Conservation (phyloP, 2,888 invertebrate species). For the Glaucopsyche alexis region DNA sequence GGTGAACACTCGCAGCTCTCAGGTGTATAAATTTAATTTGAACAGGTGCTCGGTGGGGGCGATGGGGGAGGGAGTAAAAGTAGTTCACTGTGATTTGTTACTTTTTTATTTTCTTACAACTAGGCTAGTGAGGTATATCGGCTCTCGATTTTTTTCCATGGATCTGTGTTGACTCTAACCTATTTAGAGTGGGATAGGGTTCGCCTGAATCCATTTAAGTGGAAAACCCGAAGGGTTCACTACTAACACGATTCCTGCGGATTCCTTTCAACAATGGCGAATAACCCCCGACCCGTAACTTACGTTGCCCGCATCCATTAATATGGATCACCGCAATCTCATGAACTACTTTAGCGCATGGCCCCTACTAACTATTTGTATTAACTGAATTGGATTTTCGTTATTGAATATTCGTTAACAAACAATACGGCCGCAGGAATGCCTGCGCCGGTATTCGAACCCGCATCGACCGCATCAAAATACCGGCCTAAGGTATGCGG, state of each 20-base stretch:
- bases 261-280: background rate
- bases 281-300: background rate
- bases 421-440: constrained; percentile 5
- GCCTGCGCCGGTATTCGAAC: constrained; percentile 1
- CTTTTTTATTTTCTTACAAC: background rate
- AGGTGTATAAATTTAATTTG: constrained; percentile 14
- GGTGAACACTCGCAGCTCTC: background rate
- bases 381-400: background rate
- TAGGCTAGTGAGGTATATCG: background rate
- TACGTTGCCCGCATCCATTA: background rate
- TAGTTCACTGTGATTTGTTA: background rate
- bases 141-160: background rate
- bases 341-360: background rate
- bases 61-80: background rate
- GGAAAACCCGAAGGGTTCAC: background rate
- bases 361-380: background rate
- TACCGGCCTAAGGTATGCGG: background rate
- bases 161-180: background rate
- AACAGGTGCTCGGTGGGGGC: background rate
- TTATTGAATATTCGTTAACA: background rate
- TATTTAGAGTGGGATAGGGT: background rate
- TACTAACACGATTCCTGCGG: background rate
- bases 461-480: constrained; percentile 8
- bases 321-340: constrained; percentile 14
- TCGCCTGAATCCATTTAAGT: background rate